Percentiles rank a stretch among this genome's conserved stretches.
Evolutionary conservation across 2,888 invertebrate species (phyloP).

Genomic region (Idaea aversata): DNA sequence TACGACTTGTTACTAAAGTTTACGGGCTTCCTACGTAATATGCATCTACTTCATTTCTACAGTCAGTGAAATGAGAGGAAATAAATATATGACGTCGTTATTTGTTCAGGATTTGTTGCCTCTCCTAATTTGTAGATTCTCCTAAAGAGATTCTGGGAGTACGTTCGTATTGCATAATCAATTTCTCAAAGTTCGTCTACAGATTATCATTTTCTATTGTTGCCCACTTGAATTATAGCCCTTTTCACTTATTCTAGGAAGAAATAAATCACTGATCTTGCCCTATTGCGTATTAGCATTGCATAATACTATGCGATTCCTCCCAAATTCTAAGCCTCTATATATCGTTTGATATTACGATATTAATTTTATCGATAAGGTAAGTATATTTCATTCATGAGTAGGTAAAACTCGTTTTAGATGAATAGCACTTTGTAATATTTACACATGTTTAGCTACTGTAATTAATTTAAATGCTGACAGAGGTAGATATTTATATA

Average conservation of each 20-base stretch:
- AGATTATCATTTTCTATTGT: neutral
- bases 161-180: neutral
- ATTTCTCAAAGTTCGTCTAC: neutral
- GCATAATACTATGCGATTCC: neutral
- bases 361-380: neutral
- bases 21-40: neutral
- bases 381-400: neutral
- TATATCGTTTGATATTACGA: neutral
- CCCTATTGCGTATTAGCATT: neutral
- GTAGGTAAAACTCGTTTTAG: neutral
- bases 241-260: neutral
- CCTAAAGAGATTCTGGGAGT: neutral
- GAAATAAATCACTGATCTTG: neutral
- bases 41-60: neutral
- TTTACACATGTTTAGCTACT: neutral
- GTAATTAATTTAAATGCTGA: neutral
- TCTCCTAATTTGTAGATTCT: neutral
- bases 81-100: neutral
- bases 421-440: neutral
- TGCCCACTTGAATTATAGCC: neutral
- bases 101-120: no score
- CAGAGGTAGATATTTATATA: neutral
- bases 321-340: neutral
- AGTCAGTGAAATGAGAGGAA: neutral
- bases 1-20: neutral